Base-by-base conservation (phyloP, 2,888 invertebrate species). In the Phasia obesa region DNA sequence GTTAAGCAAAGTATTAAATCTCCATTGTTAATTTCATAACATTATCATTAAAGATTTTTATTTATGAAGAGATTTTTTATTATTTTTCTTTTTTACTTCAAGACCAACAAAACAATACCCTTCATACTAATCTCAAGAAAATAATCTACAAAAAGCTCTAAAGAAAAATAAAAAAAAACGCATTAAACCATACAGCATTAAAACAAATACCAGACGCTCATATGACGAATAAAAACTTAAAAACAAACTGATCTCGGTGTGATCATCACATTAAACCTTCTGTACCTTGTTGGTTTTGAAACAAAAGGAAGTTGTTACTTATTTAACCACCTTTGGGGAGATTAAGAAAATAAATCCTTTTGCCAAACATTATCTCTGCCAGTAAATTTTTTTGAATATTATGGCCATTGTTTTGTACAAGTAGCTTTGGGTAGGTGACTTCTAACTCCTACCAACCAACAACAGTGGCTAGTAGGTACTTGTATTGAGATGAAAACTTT, bases 291-390 rank as follows among this genome's bases (percentile, higher is more conserved):
- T n/a, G 55, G 17, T 51, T 65, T 78, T 42, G 53, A 71, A 21
- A 67, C 21, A 53, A 79, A 83, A 83, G 75, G 75, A 79, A 83
- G 83, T 79, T 83, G 83, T 83, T 83, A 83, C 79, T 83, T 83
- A 70, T 65, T 83, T 83, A 79, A 75, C 47, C 83, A 83, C 79
- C 75, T 83, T 71, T 71, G 53, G 53, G 17, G 47, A 70, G 83
- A 83, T 83, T 79, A 83, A 55, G n/a, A n/a, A 74, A 55, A 47
- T 17, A 23, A 74, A 49, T 27, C 64, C 55, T 55, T 44, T 62
- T 38, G 51, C 13, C 42, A 23, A 17, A 23, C 13, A 17, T 38
- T 38, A 3, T 62, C 17, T 55, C 11, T 15, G 6, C 25, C 17
- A 60, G 27, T 17, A 25, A 51, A 0, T 35, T 47, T n/a, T 55